phyloP scores from a whole-genome alignment of 2,797 vertebrate species.

The Enteromius paludinosus region DNA sequence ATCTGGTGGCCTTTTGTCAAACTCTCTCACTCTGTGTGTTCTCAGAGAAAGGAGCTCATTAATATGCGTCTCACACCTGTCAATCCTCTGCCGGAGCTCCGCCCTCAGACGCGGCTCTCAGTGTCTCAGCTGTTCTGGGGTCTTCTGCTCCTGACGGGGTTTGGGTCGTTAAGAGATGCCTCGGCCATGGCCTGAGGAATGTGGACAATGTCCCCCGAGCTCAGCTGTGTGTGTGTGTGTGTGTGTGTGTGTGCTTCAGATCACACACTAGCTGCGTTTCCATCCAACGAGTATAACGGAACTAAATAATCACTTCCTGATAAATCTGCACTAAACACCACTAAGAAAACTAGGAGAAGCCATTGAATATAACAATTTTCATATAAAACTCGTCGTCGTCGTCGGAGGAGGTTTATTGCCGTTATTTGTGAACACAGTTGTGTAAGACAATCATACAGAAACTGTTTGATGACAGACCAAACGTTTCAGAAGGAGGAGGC shows the following conservation, averaged over 20 bases:
- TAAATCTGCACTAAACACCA: no score
- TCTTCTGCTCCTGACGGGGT: slow-evolving; percentile 56
- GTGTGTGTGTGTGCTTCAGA: neutral
- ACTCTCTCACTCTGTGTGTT: slow-evolving; percentile 66
- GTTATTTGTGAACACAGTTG: no score
- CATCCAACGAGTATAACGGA: neutral
- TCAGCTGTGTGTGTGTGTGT: slow-evolving; percentile 22
- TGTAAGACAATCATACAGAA: no score
- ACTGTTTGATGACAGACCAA: no score
- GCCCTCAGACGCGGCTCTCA: slow-evolving; percentile 1
- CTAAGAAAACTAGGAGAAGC: no score
- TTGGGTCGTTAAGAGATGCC: slow-evolving; percentile 80
- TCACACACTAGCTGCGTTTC: no score
- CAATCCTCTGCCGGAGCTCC: slow-evolving; percentile 61
- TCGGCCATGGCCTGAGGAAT: slow-evolving; percentile 76
- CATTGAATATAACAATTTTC: no score
- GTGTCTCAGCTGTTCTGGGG: slow-evolving; percentile 59
- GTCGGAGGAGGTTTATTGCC: no score
- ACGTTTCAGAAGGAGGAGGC: no score
- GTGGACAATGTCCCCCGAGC: slow-evolving; percentile 72
- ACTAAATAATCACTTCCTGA: neutral
- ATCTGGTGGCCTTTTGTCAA: slow-evolving; percentile 80
- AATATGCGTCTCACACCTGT: slow-evolving; percentile 78
- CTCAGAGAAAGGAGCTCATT: slow-evolving; percentile 70
- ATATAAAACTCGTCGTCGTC: no score